Base-by-base conservation (phyloP, 2,113 vertebrate species). In the Redunca redunca region DNA sequence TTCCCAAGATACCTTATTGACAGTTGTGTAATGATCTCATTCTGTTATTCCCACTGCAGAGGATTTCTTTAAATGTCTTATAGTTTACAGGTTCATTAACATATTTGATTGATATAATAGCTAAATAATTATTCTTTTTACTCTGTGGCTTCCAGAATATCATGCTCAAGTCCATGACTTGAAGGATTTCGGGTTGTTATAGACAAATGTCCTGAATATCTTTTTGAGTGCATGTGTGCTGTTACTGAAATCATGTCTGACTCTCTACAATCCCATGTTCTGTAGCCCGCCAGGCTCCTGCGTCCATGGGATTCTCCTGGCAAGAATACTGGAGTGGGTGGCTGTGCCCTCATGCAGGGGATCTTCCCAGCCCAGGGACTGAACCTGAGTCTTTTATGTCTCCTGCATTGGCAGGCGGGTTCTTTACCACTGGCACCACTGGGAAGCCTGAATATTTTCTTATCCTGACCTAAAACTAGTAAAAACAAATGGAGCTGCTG, bases 41-140 rank as follows among this genome's bases (percentile, higher is more conserved):
- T 88, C 28, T 50, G 84, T 81, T 85, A 88, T 80, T 91, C 19
- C 57, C 7, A 93, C 12, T 78, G 17, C 71, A 90, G 57, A 92
- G 26, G 74, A 53, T 52, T 83, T 92, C 93, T 94, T 57, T 0
- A 82, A 94, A 85, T 78, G 23, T 88, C 26, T 58, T 88, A 4
- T 40, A 60, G 55, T 89, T 78, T 89, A 43, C 2, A 97, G n/a
- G 7, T 64, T 96, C 93, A 67, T 94, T 83, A 90, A 84, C 4
- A 21, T n/a, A 80, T 84, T 89, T 91, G 83, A 74, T 92, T 89
- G n/a, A n/a, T 74, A 85, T 19, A 67, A 89, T 78, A 96, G 86
- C 52, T 80, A 84, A 93, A 46, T 57, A 86, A 74, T 53, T 48
- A 91, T 88, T 90, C 2, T 71, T 13, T 90, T 97, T 52, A 88